Evolutionary conservation across 2,797 vertebrate species (phyloP), one percentile per base, ranked within the genome.

Genomic region (Tauraco hartlaubi): DNA sequence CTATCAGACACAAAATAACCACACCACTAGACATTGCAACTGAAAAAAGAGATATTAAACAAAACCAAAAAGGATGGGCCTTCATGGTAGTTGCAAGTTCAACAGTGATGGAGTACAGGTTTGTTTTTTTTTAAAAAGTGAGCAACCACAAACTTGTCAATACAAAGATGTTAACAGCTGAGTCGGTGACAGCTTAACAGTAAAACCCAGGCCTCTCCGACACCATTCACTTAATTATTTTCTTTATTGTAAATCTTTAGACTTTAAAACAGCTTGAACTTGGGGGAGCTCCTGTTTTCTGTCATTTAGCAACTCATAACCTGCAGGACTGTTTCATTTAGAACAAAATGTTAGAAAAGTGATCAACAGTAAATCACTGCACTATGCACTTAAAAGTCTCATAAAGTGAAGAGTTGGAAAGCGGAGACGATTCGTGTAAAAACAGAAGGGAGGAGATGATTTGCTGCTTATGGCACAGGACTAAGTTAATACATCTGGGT

Each of bases 281-380:
- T 80, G 44, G 29, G 85, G 56, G 75, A 97, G 43, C 49, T 94
- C 49, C 86, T 95, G 95, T 85, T 96, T 95, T 85, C 85, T 95
- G 75, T 97, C 88, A 92, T 72, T 97, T 92, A 73, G 78, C 93
- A 96, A 96, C 78, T 92, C 84, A 48, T 96, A 95, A 96, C 75
- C 68, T 85, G 33, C 81, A 77, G 76, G 74, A 63, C 82, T 90
- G 89, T 92, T 92, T 85, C 79, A 94, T 84, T 94, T 92, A 82
- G 43, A 92, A 84, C 35, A 91, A 91, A 92, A 96, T 35, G 52
- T 44, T 90, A 91, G 68, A 92, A 85, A 96, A 94, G 73, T 58
- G 68, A 96, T 94, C 88, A 96, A 84, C n/a, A 86, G 51, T 92
- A 94, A 94, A 95, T 93, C 72, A 91, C 71, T 87, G 73, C 31